Percentiles rank a stretch among this genome's conserved stretches.
phyloP scores from a whole-genome alignment of 2,888 invertebrate genomes.

The Lasioglossum oenotherae region DNA sequence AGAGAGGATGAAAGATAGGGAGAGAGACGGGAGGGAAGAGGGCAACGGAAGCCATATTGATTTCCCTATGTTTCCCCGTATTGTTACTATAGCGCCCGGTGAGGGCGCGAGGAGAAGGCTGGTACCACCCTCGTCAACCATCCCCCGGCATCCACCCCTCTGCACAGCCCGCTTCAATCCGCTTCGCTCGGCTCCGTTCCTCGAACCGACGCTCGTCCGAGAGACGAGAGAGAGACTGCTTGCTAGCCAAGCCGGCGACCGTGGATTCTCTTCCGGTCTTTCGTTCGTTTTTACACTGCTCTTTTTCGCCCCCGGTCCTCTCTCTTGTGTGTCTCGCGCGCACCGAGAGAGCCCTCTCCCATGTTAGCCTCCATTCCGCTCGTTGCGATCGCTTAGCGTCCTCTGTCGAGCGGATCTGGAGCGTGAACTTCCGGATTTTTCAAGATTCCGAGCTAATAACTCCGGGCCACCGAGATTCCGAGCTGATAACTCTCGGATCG shows the following conservation, averaged over 20 bases:
- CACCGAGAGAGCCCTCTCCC: constrained; percentile 35
- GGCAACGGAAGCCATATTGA: constrained; percentile 85
- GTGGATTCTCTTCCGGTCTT: constrained; percentile 68
- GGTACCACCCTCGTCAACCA: constrained; percentile 74
- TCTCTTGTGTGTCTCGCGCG: constrained; percentile 22
- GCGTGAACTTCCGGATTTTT: background rate
- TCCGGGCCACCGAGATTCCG: background rate
- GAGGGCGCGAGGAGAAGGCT: constrained; percentile 80
- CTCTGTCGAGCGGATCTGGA: constrained; percentile 1
- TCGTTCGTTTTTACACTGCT: constrained; percentile 32
- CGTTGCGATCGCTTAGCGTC: constrained; percentile 10
- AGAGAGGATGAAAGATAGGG: constrained; percentile 62
- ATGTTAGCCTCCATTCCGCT: constrained; percentile 32
- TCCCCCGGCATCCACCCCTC: constrained; percentile 56
- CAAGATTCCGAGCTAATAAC: constrained; percentile 6
- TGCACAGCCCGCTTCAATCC: constrained; percentile 44
- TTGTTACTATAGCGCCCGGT: constrained; percentile 84
- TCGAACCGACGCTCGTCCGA: constrained; percentile 69
- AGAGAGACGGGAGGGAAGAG: constrained; percentile 77
- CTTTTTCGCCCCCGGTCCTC: constrained; percentile 11
- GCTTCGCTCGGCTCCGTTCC: constrained; percentile 66
- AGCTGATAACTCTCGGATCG: background rate
- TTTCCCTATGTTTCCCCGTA: constrained; percentile 85
- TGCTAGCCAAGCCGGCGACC: constrained; percentile 62
- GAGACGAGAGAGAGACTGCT: constrained; percentile 12